Evolutionary conservation across 2,113 vertebrate species (phyloP), one percentile per base, ranked within the genome.

Genomic region (Pollachius pollachius): DNA sequence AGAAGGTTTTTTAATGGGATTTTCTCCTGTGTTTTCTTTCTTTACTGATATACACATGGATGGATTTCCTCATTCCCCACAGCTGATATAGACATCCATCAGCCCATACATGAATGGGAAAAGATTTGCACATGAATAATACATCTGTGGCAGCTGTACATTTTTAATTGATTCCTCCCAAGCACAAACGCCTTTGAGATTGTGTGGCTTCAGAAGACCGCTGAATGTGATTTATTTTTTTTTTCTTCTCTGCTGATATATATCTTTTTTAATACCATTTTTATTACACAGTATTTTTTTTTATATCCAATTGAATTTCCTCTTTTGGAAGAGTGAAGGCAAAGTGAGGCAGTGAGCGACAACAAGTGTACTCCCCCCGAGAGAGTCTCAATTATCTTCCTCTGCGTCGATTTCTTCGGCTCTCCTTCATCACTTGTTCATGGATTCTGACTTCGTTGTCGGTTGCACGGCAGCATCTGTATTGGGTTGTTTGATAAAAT

Each of bases 121-220:
- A 79, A 63, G 72, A 81, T 78, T 74, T 69, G 75, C 54, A 8
- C 67, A 89, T 90, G 75, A 89, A 91, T 91, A 87, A 90, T 87
- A 85, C 81, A 89, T 89, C 81, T 77, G 71, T 76, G 78, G 84
- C 84, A 83, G 80, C 68, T 87, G 88, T 88, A 84, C 73, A 89
- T 91, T 90, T 89, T 88, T 89, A 87, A 92, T 90, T 88, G 78
- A 88, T 84, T 90, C 80, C 88, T 83, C 68, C 72, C 27, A 72
- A 88, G 84, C 89, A 84, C 86, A 91, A 90, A 89, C 82, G 82
- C 85, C 87, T 88, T 85, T 83, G 82, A 83, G 86, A 87, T 83
- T 72, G 81, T 72, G 77, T 80, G 70, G 73, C 82, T 78, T 81
- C 75, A 67, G 69, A 59, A 2, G 66, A 71, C 74, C 72, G 73